These are phyloP conservation scores for Dendroctonus ponderosae DNA, from an alignment of 1,140 invertebrate species.

Conservation along the genomic window DNA sequence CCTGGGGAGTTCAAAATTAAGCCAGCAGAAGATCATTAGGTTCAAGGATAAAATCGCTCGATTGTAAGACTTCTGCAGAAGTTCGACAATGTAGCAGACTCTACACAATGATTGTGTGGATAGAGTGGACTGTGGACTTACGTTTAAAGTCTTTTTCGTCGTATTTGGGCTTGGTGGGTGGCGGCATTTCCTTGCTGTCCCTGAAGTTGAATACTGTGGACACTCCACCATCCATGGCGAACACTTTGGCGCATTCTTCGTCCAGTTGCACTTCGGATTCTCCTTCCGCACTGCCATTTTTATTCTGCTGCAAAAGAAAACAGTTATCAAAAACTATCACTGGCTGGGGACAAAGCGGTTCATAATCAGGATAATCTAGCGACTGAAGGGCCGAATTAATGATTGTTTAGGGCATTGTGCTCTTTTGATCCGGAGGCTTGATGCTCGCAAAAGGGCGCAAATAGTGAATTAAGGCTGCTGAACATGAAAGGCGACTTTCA, in stretches of 20 bases:
- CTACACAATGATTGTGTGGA: too few species aligned
- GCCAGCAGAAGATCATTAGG: too few species aligned
- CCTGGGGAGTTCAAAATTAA: too few species aligned
- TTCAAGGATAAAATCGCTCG: too few species aligned
- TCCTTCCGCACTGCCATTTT: conserved; percentile 40
- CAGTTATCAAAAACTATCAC: background rate
- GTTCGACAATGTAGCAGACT: too few species aligned
- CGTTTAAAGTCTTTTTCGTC: conserved; percentile 56
- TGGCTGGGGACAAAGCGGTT: background rate
- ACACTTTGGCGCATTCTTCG: conserved; percentile 78
- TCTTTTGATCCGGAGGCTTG: background rate
- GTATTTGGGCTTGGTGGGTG: conserved; percentile 53
- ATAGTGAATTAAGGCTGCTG: too few species aligned
- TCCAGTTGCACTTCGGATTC: conserved; percentile 62
- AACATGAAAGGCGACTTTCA: too few species aligned
- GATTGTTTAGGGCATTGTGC: background rate
- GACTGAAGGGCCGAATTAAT: background rate
- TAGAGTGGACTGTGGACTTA: conserved; percentile 47
- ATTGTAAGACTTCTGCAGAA: too few species aligned
- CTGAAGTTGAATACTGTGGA: conserved; percentile 63
- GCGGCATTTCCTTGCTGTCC: conserved; percentile 46
- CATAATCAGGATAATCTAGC: background rate
- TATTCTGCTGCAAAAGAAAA: conserved; percentile 18
- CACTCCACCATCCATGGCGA: conserved; percentile 54
- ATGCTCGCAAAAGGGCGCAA: too few species aligned